Conservation (phyloP, 2,113 vertebrate species). For the Ranitomeya imitator region DNA sequence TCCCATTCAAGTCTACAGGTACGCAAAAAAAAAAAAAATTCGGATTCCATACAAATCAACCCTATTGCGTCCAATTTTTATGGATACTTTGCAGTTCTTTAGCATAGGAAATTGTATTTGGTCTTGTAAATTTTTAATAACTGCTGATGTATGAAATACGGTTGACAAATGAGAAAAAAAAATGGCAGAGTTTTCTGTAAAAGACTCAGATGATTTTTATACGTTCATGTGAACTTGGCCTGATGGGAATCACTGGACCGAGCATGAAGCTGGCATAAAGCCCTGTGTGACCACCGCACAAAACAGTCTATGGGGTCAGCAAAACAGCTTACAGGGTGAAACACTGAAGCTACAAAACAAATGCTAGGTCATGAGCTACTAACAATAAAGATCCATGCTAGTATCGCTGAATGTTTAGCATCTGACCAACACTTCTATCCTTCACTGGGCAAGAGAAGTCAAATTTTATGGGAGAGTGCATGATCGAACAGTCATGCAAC, state of each 20-base stretch:
- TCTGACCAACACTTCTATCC: neutral
- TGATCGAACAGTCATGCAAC: neutral
- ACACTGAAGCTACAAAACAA: neutral
- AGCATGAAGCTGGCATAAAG: neutral
- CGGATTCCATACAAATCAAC: too few species aligned
- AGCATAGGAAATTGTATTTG: too few species aligned
- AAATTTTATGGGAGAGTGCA: neutral
- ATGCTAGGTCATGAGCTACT: neutral
- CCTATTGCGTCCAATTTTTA: too few species aligned
- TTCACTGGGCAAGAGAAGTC: neutral
- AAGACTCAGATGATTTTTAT: too few species aligned
- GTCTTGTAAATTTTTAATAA: too few species aligned
- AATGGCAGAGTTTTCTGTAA: too few species aligned
- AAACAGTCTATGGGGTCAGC: neutral
- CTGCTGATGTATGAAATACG: too few species aligned
- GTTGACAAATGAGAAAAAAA: too few species aligned
- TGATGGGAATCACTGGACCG: neutral
- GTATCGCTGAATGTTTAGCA: neutral
- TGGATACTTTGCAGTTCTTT: too few species aligned
- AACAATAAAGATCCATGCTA: neutral
- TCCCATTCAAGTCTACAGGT: too few species aligned
- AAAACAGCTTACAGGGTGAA: neutral
- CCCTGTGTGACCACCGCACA: neutral
- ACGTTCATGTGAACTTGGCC: neutral
- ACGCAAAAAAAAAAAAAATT: too few species aligned